Percentiles rank a stretch among this genome's conserved stretches.
phyloP scores from a whole-genome alignment of 2,113 vertebrate species.

The Dipodomys ordii region DNA sequence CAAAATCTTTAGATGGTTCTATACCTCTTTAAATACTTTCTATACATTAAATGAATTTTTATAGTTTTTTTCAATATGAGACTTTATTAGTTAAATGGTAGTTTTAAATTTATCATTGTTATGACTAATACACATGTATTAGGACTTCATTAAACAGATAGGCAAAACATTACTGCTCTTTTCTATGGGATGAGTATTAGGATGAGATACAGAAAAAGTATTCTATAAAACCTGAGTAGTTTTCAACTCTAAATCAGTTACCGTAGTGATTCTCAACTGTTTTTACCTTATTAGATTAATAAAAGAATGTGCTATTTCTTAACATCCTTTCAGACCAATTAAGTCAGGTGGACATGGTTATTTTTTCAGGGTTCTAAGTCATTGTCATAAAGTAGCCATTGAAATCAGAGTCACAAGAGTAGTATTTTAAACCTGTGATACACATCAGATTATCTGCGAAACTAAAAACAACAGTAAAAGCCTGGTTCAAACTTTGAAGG shows the following conservation, averaged over 20 bases:
- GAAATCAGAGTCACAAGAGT: neutral
- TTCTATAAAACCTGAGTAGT: neutral
- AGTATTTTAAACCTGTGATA: neutral
- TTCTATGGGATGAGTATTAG: conserved; percentile 13
- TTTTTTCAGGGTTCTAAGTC: neutral
- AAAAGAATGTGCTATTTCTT: neutral
- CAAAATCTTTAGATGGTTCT: neutral
- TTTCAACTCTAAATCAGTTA: conserved; percentile 32
- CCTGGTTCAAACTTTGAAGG: neutral
- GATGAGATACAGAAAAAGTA: neutral
- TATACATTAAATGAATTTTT: neutral
- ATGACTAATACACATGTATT: neutral
- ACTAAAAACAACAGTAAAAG: neutral
- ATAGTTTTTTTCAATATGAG: neutral
- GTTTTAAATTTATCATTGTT: conserved; percentile 18
- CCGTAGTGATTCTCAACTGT: neutral
- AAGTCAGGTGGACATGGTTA: neutral
- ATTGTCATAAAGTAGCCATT: neutral
- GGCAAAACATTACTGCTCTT: neutral
- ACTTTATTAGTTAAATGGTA: conserved; percentile 29
- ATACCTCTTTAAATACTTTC: conserved; percentile 29
- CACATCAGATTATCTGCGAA: neutral
- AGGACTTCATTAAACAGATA: neutral
- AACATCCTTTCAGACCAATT: neutral
- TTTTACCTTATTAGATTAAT: conserved; percentile 26